Evolutionary conservation across 2,113 vertebrate genomes (phyloP).

Genomic region (Tetraodon nigroviridis): DNA sequence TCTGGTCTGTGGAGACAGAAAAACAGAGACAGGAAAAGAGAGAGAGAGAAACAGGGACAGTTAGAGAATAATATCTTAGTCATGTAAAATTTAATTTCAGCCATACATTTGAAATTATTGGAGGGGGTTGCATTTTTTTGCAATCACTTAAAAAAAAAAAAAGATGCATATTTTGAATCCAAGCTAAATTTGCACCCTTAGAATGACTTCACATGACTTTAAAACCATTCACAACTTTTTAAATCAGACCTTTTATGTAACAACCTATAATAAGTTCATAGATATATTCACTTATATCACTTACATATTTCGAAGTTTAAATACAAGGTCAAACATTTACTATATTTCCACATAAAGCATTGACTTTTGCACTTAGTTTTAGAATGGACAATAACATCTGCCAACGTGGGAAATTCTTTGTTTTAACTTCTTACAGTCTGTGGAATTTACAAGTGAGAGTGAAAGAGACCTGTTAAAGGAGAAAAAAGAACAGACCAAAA

Average conservation of each 20-base stretch:
- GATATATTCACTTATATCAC: no score
- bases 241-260: no score
- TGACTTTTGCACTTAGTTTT: constrained; percentile 68
- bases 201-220: no score
- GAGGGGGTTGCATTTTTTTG: constrained; percentile 5
- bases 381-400: constrained; percentile 57
- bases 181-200: no score
- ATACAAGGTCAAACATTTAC: constrained; percentile 66
- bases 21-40: constrained; percentile 1
- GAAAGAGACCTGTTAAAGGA: constrained; percentile 33
- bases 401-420: constrained; percentile 70
- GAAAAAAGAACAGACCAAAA: constrained; percentile 21
- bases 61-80: constrained; percentile 14
- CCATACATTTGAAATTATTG: background rate
- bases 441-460: constrained; percentile 56
- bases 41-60: constrained; percentile 1
- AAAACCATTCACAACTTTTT: no score
- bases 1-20: constrained; percentile 80
- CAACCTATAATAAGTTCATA: no score
- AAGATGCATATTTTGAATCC: no score
- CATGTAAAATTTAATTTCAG: no score
- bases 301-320: constrained; percentile 41
- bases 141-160: no score
- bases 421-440: constrained; percentile 63
- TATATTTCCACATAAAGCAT: constrained; percentile 68